Evolutionary conservation across 2,113 vertebrate genomes (phyloP), one percentile per base, ranked within the genome.

Genomic region (Pluvianellus socialis): DNA sequence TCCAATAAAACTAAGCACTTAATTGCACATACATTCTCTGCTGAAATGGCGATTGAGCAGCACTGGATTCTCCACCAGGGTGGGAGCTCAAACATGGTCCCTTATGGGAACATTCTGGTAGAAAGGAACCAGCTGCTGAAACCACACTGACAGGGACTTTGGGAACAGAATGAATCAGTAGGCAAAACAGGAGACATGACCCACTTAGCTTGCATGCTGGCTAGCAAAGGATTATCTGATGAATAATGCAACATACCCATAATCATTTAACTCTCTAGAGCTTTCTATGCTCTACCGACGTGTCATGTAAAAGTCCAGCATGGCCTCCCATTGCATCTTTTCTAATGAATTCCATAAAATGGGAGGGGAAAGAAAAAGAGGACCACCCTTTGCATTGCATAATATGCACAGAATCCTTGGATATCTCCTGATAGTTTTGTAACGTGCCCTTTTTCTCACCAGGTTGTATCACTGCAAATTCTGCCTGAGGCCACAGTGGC

Each of bases 141-240:
- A 35, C 32, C 84, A 27, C n/a, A 4, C 49, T 47, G 53, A 3
- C 18, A 27, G 63, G 63, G 27, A 73, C 79, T 35, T 47, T 23
- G 79, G 89, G 91, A 88, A 45, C 59, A 47, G 79, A 71, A n/a
- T 81, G 91, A 81, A 73, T 92, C 93, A 81, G 68, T 2, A 95
- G 72, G 83, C 88, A 95, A 89, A 91, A 75, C 86, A 95, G 91
- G 55, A 92, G 86, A 14, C 2, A 4, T 87, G 95, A 92, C 87
- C 93, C 91, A 66, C 66, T 94, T 91, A 73, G 73, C 68, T 40
- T 20, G 45, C 61, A 45, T 18, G 72, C 63, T 71, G 80, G 59
- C 76, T 68, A 6, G 61, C 52, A 50, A n/a, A 77, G 86, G 89
- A 68, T 79, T 26, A 18, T 24, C 62, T 6, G 0, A 47, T 74